Base-by-base conservation (phyloP, 2,113 vertebrate species). In the Odocoileus hemionus region DNA sequence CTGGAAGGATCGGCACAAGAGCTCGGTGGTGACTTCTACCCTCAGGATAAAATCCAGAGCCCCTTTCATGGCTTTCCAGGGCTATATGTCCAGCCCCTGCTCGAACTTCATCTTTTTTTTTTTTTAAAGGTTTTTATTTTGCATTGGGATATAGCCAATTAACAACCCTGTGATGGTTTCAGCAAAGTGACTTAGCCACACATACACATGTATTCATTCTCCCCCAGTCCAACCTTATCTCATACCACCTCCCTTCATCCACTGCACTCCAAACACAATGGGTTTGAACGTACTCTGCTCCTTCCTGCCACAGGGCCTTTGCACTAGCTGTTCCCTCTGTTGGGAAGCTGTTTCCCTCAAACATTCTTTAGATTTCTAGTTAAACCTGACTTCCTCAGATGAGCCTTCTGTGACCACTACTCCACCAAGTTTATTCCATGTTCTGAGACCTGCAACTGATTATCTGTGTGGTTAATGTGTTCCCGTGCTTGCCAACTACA, bases 301-400 rank as follows among this genome's bases (percentile, higher is more conserved):
- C 58, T 86, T 45, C 47, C n/a, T 1, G 52, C 86, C 88, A n/a
- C 95, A 89, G 95, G 95, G 74, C 85, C 95, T 96, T 96, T 91
- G 88, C 93, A 89, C 89, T 0, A 47, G 33, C 82, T 30, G 33
- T 12, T 23, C 25, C 36, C 30, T 17, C 79, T 17, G 3, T 87
- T 12, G 10, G 6, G 28, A 79, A 70, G 43, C 21, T 2, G 47
- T 7, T 2, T n/a, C n/a, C 45, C 33, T 28, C 21, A 0, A 4
- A 57, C 28, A n/a, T 26, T 79, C 89, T 83, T 64, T 43, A 60
- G 60, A 84, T 76, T 26, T 23, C 64, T 11, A 21, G 19, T 91
- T 76, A 70, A 16, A n/a, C 33, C 52, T 15, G 61, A 50, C 74
- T 57, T 94, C 60, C 58, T 88, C 47, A 19, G 58, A 16, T 16